Evolutionary conservation across 1,140 invertebrate genomes (phyloP), one percentile per base, ranked within the genome.

Genomic region (Drosophila nigrodunni): DNA sequence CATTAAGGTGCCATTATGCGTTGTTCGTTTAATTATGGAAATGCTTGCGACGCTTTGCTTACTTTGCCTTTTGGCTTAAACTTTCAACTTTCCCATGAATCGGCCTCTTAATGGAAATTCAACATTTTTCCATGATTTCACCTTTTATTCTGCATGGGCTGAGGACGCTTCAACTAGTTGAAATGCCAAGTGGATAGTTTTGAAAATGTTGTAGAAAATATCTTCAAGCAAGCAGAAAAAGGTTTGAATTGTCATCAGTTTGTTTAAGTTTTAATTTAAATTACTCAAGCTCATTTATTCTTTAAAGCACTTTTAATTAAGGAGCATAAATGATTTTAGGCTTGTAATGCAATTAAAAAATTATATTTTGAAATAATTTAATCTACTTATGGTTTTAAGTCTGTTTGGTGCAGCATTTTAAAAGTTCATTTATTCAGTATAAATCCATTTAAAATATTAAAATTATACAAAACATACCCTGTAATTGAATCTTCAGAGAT

Each of bases 1-100:
- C 85, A 89, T 88, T 89, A 88, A 79, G 76, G 67, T 73, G 68
- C 81, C 83, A 89, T 88, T 78, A 89, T 89, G 80, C 80, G 73
- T 74, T 87, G 74, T 78, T 68, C 76, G 77, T 89, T 88, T 89
- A 89, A 89, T 89, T 89, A 88, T 89, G 80, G 69, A 64, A 70
- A 70, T 70, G 59, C 50, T 57, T 50, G 7, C 34, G 35, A 50
- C 55, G 66, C 18, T 30, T 30, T 30, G 25, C 25, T 30, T 54
- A 52, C 54, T 41, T 61, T 43, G 25, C 49, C 44, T 62, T 58
- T 70, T 61, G 44, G 13, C 57, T 41, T 34, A 7, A 69, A 55
- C 65, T 55, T 41, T 34, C 9, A 69, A 49, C 65, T 55, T 41
- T 61, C 55, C 44, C 47, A 21, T 15, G 34, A 9, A 30, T 41